Evolutionary conservation across 2,113 vertebrate species (phyloP).

Genomic region (Diphyllodes magnificus): DNA sequence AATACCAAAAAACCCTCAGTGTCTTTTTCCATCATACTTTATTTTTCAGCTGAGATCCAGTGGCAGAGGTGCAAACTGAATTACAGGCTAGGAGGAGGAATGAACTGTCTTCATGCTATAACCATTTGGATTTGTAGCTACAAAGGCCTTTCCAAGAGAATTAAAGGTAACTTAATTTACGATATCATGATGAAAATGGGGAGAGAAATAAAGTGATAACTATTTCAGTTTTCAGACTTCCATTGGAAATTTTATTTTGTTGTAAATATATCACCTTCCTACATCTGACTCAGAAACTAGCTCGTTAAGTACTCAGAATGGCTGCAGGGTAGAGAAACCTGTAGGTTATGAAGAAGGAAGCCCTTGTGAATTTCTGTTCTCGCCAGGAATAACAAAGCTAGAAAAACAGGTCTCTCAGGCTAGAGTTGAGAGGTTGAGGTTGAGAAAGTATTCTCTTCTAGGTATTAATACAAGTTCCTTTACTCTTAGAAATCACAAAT

Average conservation of each 20-base stretch:
- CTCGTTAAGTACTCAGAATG: background rate
- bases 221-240: background rate
- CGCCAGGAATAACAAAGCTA: background rate
- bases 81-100: background rate
- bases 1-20: background rate
- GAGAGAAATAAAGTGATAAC: background rate
- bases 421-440: background rate
- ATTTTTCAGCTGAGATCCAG: background rate
- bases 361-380: background rate
- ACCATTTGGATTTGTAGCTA: background rate
- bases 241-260: background rate
- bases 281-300: background rate
- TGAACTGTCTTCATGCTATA: background rate
- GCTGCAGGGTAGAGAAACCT: background rate
- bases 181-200: background rate
- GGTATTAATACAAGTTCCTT: background rate
- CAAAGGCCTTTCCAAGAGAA: background rate
- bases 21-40: background rate
- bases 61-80: background rate
- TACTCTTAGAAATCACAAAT: background rate
- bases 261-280: background rate
- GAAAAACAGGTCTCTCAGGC: background rate
- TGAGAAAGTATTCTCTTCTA: background rate
- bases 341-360: background rate
- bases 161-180: background rate